Percentiles rank a stretch among this genome's conserved stretches.
These are phyloP conservation scores for Acipenser oxyrinchus DNA, from an alignment of 2,797 vertebrate genomes.

Conservation along the genomic window DNA sequence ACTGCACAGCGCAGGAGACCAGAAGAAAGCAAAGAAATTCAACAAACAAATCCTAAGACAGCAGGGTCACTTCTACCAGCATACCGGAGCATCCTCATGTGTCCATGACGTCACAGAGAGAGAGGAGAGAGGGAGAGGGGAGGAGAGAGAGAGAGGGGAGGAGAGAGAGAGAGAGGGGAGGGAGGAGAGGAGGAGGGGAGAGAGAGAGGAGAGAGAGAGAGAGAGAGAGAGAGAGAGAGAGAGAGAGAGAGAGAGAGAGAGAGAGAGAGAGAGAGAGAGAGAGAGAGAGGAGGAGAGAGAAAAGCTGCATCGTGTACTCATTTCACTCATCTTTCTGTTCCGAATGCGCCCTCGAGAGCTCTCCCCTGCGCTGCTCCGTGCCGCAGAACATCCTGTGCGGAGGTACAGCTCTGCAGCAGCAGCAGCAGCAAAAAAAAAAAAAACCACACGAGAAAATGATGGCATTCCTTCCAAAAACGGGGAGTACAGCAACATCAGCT, in stretches of 20 bases:
- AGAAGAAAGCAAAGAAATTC: not conserved
- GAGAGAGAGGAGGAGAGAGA: not conserved
- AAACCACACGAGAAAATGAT: too few relatives aligned
- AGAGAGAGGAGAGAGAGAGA: not conserved
- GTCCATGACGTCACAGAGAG: not conserved
- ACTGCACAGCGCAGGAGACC: too few relatives aligned
- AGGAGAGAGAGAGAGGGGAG: conserved; percentile 4
- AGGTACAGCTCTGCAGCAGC: not conserved
- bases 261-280: not conserved
- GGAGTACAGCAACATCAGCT: too few relatives aligned
- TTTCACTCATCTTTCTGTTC: not conserved
- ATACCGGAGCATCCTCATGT: not conserved
- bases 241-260: not conserved
- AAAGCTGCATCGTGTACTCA: conserved; percentile 4
- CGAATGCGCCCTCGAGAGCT: too few relatives aligned
- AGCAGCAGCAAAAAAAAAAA: too few relatives aligned
- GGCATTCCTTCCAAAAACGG: too few relatives aligned
- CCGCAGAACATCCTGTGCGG: conserved; percentile 1
- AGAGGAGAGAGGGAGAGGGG: conserved; percentile 2
- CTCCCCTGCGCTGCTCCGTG: conserved; percentile 7
- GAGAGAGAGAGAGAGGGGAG: not conserved
- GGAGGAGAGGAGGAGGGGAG: not conserved
- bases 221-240: not conserved
- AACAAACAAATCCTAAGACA: not conserved
- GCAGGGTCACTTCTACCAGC: not conserved